phyloP scores from a whole-genome alignment of 92 coral and sea anemone species.

The Micromussa lordhowensis region DNA sequence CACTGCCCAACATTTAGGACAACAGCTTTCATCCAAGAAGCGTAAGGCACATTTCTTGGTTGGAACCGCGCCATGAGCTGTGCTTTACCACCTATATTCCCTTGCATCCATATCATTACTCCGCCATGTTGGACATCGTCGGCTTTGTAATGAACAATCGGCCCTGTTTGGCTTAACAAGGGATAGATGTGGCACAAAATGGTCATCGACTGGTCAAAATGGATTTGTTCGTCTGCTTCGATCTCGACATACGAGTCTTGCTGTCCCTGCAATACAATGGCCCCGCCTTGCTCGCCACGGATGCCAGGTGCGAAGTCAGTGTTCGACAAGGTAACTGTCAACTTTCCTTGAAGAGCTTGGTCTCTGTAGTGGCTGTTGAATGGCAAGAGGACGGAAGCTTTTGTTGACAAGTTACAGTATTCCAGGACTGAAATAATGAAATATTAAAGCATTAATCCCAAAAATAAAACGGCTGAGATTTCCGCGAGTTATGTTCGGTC shows the following conservation, averaged over 20 bases:
- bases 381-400: slow-evolving; percentile 73
- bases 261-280: slow-evolving; percentile 51
- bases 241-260: slow-evolving; percentile 70
- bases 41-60: slow-evolving; percentile 11
- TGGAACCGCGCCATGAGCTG: slow-evolving; percentile 57
- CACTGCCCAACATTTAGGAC: slow-evolving; percentile 56
- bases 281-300: slow-evolving; percentile 61
- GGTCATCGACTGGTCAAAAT: slow-evolving; percentile 61
- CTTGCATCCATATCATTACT: slow-evolving; percentile 68
- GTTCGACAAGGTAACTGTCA: slow-evolving; percentile 43
- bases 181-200: slow-evolving; percentile 66
- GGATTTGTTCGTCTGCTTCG: slow-evolving; percentile 47
- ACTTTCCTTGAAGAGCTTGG: slow-evolving; percentile 25
- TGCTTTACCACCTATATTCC: slow-evolving; percentile 27
- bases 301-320: slow-evolving; percentile 50
- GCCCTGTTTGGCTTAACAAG: slow-evolving; percentile 56
- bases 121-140: slow-evolving; percentile 40
- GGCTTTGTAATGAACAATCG: slow-evolving; percentile 70
- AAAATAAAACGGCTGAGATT: neutral
- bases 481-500: no score
- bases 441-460: neutral
- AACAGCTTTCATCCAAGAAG: slow-evolving; percentile 27
- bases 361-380: slow-evolving; percentile 51
- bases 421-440: slow-evolving; percentile 28
- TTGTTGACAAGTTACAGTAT: slow-evolving; percentile 37